Percentiles rank a stretch among this genome's conserved stretches.
phyloP scores from a whole-genome alignment of 2,888 invertebrate genomes.

The Melangyna quadrimaculata region DNA sequence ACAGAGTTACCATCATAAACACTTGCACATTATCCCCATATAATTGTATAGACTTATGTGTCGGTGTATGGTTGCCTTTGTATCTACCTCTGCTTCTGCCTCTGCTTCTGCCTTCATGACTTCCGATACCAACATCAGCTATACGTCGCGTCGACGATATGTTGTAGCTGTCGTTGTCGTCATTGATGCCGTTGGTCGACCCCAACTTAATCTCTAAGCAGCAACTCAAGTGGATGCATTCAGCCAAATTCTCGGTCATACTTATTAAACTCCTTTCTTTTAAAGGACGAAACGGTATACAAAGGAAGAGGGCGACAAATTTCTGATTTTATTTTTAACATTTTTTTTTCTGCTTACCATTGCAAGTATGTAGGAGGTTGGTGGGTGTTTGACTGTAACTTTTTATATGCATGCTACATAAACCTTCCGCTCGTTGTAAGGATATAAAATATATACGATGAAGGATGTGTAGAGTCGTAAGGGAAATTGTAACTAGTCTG shows the following conservation, averaged over 20 bases:
- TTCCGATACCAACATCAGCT: neutral
- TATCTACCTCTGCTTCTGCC: no score
- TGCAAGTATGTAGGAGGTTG: conserved; percentile 43
- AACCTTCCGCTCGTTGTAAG: conserved; percentile 47
- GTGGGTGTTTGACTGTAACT: conserved; percentile 9
- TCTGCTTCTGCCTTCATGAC: no score
- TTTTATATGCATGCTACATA: conserved; percentile 36
- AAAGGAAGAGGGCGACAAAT: neutral
- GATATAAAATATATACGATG: conserved; percentile 57
- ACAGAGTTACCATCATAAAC: conserved; percentile 25
- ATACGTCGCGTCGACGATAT: neutral
- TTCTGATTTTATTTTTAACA: neutral
- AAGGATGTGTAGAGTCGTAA: conserved; percentile 30
- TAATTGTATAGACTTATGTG: conserved; percentile 55
- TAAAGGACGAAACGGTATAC: conserved; percentile 33
- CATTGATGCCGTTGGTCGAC: neutral
- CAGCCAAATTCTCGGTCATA: conserved; percentile 44
- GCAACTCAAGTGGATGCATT: conserved; percentile 53
- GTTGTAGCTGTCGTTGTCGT: neutral
- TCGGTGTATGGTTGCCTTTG: neutral
- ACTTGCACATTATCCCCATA: conserved; percentile 58
- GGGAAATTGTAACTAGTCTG: conserved; percentile 53
- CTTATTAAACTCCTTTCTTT: conserved; percentile 39
- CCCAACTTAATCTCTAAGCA: conserved; percentile 20
- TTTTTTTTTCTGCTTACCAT: conserved; percentile 19